A percentile compares a stretch with the other conserved stretches of the same genome.
Evolutionary conservation across 2,113 vertebrate species (phyloP).

Genomic region (Turdus rufiventris): DNA sequence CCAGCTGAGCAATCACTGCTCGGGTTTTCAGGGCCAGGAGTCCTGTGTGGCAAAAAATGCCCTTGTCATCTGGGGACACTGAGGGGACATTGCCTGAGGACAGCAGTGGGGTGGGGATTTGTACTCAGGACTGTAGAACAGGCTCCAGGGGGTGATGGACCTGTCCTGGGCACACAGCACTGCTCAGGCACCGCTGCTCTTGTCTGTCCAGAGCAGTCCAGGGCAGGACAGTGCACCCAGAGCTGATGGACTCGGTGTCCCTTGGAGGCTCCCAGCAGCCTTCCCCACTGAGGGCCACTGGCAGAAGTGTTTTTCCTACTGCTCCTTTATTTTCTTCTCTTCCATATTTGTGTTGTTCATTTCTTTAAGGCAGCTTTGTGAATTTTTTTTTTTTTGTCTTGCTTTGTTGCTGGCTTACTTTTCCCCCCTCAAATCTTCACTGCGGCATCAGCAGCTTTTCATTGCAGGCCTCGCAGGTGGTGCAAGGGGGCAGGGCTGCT

Average conservation of each 20-base stretch:
- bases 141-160: background rate
- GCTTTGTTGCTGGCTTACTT: conserved; percentile 37
- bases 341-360: conserved; percentile 18
- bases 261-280: background rate
- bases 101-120: background rate
- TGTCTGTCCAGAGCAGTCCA: background rate
- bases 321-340: conserved; percentile 40
- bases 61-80: background rate
- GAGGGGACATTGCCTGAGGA: background rate
- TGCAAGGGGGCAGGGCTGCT: conserved; percentile 55
- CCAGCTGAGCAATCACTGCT: background rate
- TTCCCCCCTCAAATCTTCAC: background rate
- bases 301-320: background rate
- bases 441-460: conserved; percentile 54
- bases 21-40: background rate
- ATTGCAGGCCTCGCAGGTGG: conserved; percentile 50
- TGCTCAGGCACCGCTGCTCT: accelerated
- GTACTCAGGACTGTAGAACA: background rate
- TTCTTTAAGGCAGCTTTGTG: conserved; percentile 30
- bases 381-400: background rate
- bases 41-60: background rate
- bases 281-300: background rate
- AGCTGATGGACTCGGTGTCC: background rate
- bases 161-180: background rate
- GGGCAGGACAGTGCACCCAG: background rate